phyloP scores from a whole-genome alignment of 1,140 invertebrate genomes.

The Thaumatotibia leucotreta region DNA sequence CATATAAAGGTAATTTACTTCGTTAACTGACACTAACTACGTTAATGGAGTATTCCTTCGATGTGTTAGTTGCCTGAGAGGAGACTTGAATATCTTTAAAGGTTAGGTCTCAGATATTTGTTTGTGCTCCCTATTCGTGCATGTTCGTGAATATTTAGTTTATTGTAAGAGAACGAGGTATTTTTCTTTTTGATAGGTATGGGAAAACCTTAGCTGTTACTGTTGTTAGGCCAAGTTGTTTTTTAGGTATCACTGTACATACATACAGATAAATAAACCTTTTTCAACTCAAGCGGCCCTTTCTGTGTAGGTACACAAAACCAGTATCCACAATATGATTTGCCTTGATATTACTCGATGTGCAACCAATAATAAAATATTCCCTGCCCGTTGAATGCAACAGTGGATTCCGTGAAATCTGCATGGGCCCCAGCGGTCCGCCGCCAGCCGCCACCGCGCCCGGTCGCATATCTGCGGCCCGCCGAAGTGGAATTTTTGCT shows the following conservation, averaged over 20 bases:
- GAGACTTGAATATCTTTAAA: background rate
- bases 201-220: too few species aligned
- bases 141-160: too few species aligned
- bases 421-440: background rate
- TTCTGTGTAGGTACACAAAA: too few species aligned
- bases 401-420: background rate
- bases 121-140: too few species aligned
- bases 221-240: too few species aligned
- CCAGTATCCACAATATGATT: background rate
- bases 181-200: too few species aligned
- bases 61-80: background rate
- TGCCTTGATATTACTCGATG: background rate
- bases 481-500: conserved; percentile 5
- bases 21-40: conserved; percentile 34
- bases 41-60: conserved; percentile 36
- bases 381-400: background rate
- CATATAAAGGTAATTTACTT: conserved; percentile 42
- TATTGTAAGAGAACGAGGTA: too few species aligned
- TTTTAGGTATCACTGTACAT: too few species aligned
- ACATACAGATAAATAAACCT: too few species aligned
- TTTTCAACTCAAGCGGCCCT: too few species aligned
- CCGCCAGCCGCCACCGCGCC: background rate
- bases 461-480: background rate
- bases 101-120: too few species aligned
- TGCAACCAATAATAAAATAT: background rate